These are phyloP conservation scores for Piliocolobus tephrosceles DNA, from an alignment of 2,113 vertebrate species.

Conservation along the genomic window DNA sequence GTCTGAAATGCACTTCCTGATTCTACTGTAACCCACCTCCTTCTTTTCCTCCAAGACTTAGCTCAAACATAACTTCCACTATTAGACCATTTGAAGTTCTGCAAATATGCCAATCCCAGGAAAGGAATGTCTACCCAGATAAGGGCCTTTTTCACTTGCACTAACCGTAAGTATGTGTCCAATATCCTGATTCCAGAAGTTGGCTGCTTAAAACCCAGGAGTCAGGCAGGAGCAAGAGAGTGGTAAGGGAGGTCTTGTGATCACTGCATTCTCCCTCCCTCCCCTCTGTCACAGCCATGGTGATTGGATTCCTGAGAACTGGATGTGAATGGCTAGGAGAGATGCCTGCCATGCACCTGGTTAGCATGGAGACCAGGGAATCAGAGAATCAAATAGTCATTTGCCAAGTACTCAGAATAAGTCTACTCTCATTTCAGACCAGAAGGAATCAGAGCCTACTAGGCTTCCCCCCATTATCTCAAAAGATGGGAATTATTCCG, in stretches of 20 bases:
- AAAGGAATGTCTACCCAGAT: background rate
- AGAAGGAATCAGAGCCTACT: conserved; percentile 43
- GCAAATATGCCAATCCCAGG: background rate
- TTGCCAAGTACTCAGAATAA: background rate
- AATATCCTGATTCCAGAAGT: background rate
- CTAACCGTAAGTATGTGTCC: background rate
- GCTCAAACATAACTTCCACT: conserved; percentile 15
- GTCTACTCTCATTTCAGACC: conserved; percentile 63
- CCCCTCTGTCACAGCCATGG: background rate
- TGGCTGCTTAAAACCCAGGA: background rate
- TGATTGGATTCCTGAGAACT: background rate
- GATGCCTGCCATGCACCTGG: background rate
- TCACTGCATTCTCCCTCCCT: background rate
- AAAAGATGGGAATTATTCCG: conserved; percentile 59
- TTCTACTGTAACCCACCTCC: background rate
- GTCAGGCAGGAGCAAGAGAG: background rate
- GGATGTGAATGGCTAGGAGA: background rate
- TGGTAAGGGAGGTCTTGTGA: background rate
- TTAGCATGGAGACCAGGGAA: background rate
- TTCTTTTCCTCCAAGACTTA: background rate
- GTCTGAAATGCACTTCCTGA: background rate
- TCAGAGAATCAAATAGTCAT: background rate
- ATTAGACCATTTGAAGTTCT: conserved; percentile 24
- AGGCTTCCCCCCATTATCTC: conserved; percentile 73
- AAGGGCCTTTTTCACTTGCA: background rate